Evolutionary conservation across 2,113 vertebrate genomes (phyloP).

Genomic region (Grammatotria lemairii): DNA sequence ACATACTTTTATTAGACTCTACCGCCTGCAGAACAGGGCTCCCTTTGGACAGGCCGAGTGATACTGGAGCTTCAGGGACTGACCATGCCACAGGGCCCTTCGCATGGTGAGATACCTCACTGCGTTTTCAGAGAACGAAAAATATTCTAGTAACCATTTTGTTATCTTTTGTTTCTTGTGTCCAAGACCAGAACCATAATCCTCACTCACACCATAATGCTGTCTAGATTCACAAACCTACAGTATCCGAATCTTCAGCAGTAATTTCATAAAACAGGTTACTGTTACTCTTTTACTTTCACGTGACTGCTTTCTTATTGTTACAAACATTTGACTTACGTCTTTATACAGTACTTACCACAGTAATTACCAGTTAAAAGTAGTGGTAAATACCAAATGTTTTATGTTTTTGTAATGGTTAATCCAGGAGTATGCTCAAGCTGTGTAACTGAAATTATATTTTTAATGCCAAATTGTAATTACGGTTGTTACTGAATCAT

Average conservation of each 20-base stretch:
- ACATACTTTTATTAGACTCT: background rate
- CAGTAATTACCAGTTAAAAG: background rate
- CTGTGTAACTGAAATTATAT: background rate
- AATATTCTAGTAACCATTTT: background rate
- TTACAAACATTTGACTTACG: background rate
- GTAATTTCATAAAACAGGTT: background rate
- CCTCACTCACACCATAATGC: background rate
- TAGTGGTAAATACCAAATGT: background rate
- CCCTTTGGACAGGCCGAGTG: fast-evolving
- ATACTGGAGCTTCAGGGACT: background rate
- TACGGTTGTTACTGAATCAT: background rate
- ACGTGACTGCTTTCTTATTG: background rate
- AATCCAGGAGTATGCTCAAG: background rate
- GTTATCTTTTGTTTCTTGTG: fast-evolving
- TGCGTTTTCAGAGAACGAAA: background rate
- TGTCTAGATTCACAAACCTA: background rate
- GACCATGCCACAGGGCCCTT: background rate
- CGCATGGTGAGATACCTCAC: background rate
- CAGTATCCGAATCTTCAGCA: background rate
- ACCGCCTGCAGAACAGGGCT: background rate
- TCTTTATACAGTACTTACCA: background rate
- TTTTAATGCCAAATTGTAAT: background rate
- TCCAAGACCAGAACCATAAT: background rate
- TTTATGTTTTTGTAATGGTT: background rate
- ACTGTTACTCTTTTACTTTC: background rate